Percentiles rank a stretch among this genome's conserved stretches.
Evolutionary conservation across 2,888 invertebrate species (phyloP).

Genomic region (Atherix ibis): DNA sequence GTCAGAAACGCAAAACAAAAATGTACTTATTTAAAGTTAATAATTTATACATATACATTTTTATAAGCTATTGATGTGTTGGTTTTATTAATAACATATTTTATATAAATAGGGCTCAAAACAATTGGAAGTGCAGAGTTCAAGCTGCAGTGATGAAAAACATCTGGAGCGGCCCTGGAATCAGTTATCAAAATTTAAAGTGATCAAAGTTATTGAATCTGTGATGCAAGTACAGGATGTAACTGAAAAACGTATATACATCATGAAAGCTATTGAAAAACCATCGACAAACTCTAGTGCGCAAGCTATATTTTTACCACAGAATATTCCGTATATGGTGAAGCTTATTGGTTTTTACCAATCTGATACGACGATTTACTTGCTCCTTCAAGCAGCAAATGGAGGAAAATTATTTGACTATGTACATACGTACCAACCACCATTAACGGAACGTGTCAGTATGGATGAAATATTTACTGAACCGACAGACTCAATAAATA

Average conservation of each 20-base stretch:
- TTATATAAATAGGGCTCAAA: no score
- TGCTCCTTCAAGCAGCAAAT: slow-evolving; percentile 26
- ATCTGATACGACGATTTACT: slow-evolving; percentile 29
- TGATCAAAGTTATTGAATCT: slow-evolving; percentile 23
- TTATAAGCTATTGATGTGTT: no score
- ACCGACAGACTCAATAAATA: neutral
- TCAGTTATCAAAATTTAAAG: slow-evolving; percentile 30
- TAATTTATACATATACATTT: no score
- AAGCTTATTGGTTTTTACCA: slow-evolving; percentile 27
- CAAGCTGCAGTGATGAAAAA: no score
- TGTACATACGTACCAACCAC: slow-evolving; percentile 21
- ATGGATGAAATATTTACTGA: slow-evolving; percentile 19
- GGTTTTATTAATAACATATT: no score
- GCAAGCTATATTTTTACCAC: slow-evolving; percentile 28
- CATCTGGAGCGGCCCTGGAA: slow-evolving; percentile 30
- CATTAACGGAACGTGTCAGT: slow-evolving; percentile 7
- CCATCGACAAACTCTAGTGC: slow-evolving; percentile 27
- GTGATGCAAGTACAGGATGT: slow-evolving; percentile 32
- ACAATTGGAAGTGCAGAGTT: no score
- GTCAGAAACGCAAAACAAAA: slow-evolving; percentile 11
- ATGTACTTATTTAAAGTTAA: no score
- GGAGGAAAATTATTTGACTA: slow-evolving; percentile 29
- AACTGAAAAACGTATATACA: slow-evolving; percentile 23
- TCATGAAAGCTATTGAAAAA: slow-evolving; percentile 31
- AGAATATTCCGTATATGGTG: slow-evolving; percentile 30